Evolutionary conservation across 2,113 vertebrate species (phyloP), one percentile per base, ranked within the genome.

Genomic region (Pseudorasbora parva): DNA sequence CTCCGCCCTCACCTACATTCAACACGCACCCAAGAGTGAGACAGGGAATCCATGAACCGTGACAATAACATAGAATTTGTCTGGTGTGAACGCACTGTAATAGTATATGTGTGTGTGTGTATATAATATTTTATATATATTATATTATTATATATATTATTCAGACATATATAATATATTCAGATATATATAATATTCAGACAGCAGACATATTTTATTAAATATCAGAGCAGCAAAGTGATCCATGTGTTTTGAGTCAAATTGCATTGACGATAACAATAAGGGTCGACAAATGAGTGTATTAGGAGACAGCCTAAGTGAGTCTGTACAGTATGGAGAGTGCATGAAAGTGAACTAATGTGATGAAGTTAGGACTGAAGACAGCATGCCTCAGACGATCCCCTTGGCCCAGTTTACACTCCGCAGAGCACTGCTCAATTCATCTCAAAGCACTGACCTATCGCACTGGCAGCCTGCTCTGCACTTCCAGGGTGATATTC

Each of bases 361-460:
- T 45, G 57, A 79, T 57, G 41, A 60, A 79, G 33, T 41, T 23
- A 57, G 72, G 54, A 37, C 79, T 79, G 19, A 71, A 78, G 33
- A 47, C 27, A 43, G 37, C 33, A 66, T 74, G 72, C 74, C 73
- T 81, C 57, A 6, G 56, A 78, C 62, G n/a, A 81, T 43, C 71
- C 82, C 78, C 41, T 37, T 30, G 43, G 72, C 56, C 15, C 19
- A 81, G 49, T 73, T 73, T 82, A 41, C 47, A 85, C 56, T 77
- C 51, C n/a, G 0, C 54, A 60, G 60, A 84, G 49, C 82, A 82
- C 33, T 17, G 60, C 86, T 66, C 49, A 66, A 49, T 76, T 66
- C 64, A 73, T 62, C 66, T 82, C 57, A 73, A 25, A 71, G 73
- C 82, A 84, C 30, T 84, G 82, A 82, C 62, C 82, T 54, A 78